Base-by-base conservation (phyloP, 2,797 vertebrate species). In the Staurois parvus region DNA sequence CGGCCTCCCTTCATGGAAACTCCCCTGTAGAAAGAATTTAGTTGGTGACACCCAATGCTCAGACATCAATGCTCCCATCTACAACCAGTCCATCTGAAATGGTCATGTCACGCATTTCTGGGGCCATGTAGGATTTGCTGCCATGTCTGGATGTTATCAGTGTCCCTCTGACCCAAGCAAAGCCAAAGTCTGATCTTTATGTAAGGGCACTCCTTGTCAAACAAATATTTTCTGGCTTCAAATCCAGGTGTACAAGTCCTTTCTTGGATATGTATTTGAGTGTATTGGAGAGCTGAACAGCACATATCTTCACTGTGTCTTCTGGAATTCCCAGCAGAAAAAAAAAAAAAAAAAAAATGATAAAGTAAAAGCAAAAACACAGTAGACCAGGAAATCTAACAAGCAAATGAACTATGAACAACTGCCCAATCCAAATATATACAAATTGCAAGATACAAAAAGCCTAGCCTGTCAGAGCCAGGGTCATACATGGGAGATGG, bases 191-290 rank as follows among this genome's bases (percentile, higher is more conserved):
- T 2, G 34, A 73, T 11, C 12, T 42, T 45, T 3, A 73, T 24
- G 28, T 40, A 73, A 17, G 15, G 72, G 11, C 72, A 73, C 5
- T 45, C 72, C 24, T 42, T 2, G n/a, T 73, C 72, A 45, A 73
- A 73, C n/a, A 73, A 26, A 73, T 24, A 26, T 73, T 73, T n/a
- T 73, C 72, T 26, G 72, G 72, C 24, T 73, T 73, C 2, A 73
- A 10, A 4, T 73, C 72, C 40, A 40, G 11, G 21, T 73, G 72
- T 9, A 73, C 72, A 0, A 73, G 40, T 15, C 24, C 34, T 73
- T 73, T 45, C 17, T 24, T 10, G 12, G 34, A 6, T 2, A 42
- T 73, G 34, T 45, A 73, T 28, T 42, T n/a, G 2, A 73, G 24
- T 26, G 40, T 40, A 28, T 40, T 45, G 72, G 72, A 42, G 24